Percentiles rank a stretch among this genome's conserved stretches.
Evolutionary conservation across 2,888 invertebrate genomes (phyloP).

Genomic region (Sycophila texana): DNA sequence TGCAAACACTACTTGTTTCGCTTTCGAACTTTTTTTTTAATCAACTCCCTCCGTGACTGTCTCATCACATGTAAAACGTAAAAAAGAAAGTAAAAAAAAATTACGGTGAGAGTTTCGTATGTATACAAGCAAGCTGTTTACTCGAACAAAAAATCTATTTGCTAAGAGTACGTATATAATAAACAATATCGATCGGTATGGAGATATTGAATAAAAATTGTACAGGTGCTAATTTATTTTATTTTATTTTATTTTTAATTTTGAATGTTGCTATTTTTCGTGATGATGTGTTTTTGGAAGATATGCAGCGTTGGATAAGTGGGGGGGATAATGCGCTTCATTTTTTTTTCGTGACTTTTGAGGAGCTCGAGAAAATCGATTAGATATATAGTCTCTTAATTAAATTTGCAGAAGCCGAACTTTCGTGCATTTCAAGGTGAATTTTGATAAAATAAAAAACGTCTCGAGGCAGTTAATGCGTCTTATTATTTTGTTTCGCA

Average conservation of each 20-base stretch:
- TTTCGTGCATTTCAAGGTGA: too few relatives aligned
- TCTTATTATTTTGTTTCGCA: background rate
- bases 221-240: background rate
- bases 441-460: too few relatives aligned
- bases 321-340: background rate
- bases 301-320: background rate
- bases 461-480: background rate
- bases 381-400: conserved; percentile 8
- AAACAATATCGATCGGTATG: background rate
- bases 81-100: background rate
- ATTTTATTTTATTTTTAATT: background rate
- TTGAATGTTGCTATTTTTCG: background rate
- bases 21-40: background rate
- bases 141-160: conserved; percentile 24
- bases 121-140: conserved; percentile 35
- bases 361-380: conserved; percentile 31
- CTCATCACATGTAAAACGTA: conserved; percentile 6
- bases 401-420: too few relatives aligned
- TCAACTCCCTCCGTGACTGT: background rate
- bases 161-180: conserved; percentile 2
- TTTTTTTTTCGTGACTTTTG: conserved; percentile 32
- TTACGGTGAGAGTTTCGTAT: conserved; percentile 16
- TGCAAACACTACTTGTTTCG: background rate
- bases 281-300: background rate
- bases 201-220: too few relatives aligned